A percentile compares a stretch with the other conserved stretches of the same genome.
Evolutionary conservation across 2,888 invertebrate species (phyloP).

Genomic region (Biston betularia): DNA sequence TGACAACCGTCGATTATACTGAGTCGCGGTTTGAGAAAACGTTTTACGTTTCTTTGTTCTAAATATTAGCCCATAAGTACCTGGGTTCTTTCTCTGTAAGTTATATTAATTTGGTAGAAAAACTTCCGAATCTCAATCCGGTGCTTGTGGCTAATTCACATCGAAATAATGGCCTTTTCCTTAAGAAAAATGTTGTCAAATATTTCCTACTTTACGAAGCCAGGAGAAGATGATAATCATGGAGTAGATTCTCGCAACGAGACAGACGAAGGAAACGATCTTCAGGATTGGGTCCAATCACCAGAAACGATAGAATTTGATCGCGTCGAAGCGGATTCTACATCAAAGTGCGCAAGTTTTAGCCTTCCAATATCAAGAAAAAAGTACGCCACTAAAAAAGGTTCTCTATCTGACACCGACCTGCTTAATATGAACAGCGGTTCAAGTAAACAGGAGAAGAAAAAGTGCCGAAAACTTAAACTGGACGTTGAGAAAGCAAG

Average conservation of each 20-base stretch:
- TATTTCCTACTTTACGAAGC: slow-evolving; percentile 76
- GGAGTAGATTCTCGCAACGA: slow-evolving; percentile 24
- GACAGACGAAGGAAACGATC: slow-evolving; percentile 1
- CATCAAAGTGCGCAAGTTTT: slow-evolving; percentile 63
- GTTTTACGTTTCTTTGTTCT: slow-evolving; percentile 33
- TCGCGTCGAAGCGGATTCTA: slow-evolving; percentile 69
- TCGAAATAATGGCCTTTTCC: slow-evolving; percentile 73
- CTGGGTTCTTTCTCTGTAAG: slow-evolving; percentile 22
- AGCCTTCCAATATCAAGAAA: slow-evolving; percentile 64
- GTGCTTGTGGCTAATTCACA: not conserved
- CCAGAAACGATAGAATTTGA: slow-evolving; percentile 56
- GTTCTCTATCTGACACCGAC: slow-evolving; percentile 75
- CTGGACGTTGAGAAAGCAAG: slow-evolving; percentile 73
- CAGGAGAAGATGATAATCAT: slow-evolving; percentile 53
- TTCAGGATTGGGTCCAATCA: slow-evolving; percentile 34
- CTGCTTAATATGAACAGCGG: slow-evolving; percentile 51
- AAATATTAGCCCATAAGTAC: not conserved
- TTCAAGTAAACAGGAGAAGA: slow-evolving; percentile 50
- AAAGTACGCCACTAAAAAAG: slow-evolving; percentile 64
- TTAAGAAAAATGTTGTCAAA: slow-evolving; percentile 78
- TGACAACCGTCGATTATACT: slow-evolving; percentile 55
- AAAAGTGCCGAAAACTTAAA: slow-evolving; percentile 66
- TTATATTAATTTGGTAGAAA: slow-evolving; percentile 17
- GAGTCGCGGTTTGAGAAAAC: not conserved
- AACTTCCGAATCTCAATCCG: slow-evolving; percentile 11